Evolutionary conservation across 2,113 vertebrate species (phyloP).

Genomic region (Datnioides undecimradiatus): DNA sequence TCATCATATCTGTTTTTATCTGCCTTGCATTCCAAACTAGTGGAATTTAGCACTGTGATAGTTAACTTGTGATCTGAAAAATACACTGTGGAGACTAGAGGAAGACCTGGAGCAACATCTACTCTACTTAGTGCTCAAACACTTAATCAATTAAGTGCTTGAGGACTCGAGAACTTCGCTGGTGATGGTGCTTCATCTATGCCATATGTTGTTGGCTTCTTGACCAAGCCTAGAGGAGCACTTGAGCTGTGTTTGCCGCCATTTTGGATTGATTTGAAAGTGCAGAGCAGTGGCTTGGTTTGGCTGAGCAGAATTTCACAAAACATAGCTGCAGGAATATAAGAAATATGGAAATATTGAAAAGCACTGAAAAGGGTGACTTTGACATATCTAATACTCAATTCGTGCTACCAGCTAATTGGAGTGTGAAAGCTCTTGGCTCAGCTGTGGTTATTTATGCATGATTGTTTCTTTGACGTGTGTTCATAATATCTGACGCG

Average conservation of each 20-base stretch:
- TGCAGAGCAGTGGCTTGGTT: not conserved
- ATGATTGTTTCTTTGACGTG: slow-evolving; percentile 3
- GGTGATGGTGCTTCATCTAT: not conserved
- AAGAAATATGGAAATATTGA: not conserved
- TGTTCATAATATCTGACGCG: slow-evolving; percentile 24
- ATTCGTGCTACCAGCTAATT: not conserved
- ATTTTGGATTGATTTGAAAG: not conserved
- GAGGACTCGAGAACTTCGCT: not conserved
- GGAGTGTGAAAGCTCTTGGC: not conserved
- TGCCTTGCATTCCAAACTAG: not conserved
- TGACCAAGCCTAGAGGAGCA: not conserved
- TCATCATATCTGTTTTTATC: too few species aligned
- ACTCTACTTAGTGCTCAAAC: not conserved
- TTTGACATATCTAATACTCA: not conserved
- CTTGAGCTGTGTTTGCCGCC: not conserved
- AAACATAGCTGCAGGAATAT: not conserved
- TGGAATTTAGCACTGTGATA: not conserved
- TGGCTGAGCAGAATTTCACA: slow-evolving; percentile 1
- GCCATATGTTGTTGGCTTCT: not conserved
- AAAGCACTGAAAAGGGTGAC: too few species aligned
- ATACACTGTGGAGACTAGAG: too few species aligned
- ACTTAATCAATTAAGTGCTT: not conserved
- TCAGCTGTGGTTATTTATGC: not conserved
- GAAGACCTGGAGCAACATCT: not conserved
- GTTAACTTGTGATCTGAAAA: not conserved